Percentiles rank a stretch among this genome's conserved stretches.
Conservation (phyloP, 2,113 vertebrate species). For the Apteryx owenii region DNA sequence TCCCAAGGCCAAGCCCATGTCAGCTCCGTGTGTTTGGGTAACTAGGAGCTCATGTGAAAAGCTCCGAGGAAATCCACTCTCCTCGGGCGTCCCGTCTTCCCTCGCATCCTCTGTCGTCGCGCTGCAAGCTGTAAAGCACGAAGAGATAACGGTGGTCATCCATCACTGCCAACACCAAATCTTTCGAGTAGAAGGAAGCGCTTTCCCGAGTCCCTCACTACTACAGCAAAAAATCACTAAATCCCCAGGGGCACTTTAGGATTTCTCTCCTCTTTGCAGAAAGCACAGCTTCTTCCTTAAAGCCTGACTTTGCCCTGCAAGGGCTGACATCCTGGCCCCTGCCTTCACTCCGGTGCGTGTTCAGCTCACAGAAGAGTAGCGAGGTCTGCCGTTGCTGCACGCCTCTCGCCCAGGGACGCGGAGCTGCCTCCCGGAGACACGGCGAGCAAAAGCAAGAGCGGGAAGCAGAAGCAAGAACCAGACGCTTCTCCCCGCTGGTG, state of each 20-base stretch:
- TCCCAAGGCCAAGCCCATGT: neutral
- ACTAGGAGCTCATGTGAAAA: neutral
- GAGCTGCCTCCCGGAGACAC: neutral
- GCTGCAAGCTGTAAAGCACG: neutral
- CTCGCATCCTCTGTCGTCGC: neutral
- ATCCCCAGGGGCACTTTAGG: neutral
- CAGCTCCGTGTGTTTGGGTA: neutral
- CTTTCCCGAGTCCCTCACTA: neutral
- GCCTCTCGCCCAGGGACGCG: too few species aligned
- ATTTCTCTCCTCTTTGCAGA: neutral
- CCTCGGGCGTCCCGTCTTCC: neutral
- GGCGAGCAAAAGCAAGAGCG: neutral
- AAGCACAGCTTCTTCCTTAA: neutral
- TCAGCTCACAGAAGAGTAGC: fast-evolving
- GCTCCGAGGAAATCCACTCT: neutral
- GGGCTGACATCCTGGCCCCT: neutral
- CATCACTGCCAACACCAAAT: neutral
- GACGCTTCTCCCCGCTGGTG: neutral
- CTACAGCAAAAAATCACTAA: neutral
- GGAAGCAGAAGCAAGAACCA: neutral
- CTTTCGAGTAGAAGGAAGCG: neutral
- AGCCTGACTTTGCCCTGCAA: neutral
- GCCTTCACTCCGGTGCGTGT: fast-evolving
- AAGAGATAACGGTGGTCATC: neutral
- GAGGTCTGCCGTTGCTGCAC: neutral